Conservation (phyloP, 2,113 vertebrate species). For the rabbit (Oryctolagus cuniculus) region mOryCun1.1 NC_091441.1:64524001-64524500, state of each 20-base stretch:
- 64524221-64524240: not conserved
- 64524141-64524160: not conserved
- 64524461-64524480: not conserved
- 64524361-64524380: too few species aligned
- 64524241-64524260: accelerated
- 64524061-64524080: not conserved
- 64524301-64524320: not conserved
- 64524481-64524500: too few species aligned
- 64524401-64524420: accelerated
- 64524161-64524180: not conserved
- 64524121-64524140: not conserved
- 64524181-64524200: not conserved
- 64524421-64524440: not conserved
- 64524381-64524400: too few species aligned
- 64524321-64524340: not conserved
- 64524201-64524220: not conserved
- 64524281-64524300: not conserved
- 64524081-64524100: not conserved
- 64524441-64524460: not conserved
- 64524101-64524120: not conserved
- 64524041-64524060: not conserved
- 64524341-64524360: not conserved
- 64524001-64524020: not conserved
- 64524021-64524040: not conserved
- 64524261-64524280: not conserved